Evolutionary conservation across 2,888 invertebrate species (phyloP).

Genomic region (Thalpophila matura): DNA sequence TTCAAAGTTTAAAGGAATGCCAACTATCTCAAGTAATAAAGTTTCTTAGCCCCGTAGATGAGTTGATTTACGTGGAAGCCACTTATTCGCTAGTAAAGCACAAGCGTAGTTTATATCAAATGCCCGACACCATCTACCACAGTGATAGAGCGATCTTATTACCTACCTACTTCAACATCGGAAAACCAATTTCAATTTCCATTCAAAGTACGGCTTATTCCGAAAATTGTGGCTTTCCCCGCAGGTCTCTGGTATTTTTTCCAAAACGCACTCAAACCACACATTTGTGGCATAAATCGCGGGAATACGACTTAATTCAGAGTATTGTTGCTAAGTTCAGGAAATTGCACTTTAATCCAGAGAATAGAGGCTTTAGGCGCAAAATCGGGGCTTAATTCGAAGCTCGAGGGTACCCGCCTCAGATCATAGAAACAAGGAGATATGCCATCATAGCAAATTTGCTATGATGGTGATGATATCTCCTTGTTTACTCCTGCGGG

Average conservation of each 20-base stretch:
- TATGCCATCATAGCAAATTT: too few relatives aligned
- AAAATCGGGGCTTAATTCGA: constrained; percentile 28
- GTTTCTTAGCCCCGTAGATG: too few relatives aligned
- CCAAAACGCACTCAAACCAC: constrained; percentile 26
- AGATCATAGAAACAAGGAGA: too few relatives aligned
- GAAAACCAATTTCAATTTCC: constrained; percentile 36
- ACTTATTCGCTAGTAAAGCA: too few relatives aligned
- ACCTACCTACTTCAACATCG: neutral
- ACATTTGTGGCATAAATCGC: constrained; percentile 46
- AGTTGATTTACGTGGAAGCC: too few relatives aligned
- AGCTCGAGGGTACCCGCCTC: constrained; percentile 23
- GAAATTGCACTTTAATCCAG: constrained; percentile 52
- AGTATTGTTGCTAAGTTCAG: constrained; percentile 41
- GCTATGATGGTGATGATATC: too few relatives aligned
- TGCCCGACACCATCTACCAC: constrained; percentile 8
- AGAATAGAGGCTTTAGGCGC: constrained; percentile 22
- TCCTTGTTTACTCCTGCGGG: too few relatives aligned
- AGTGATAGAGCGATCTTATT: constrained; percentile 26
- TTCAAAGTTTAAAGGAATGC: too few relatives aligned
- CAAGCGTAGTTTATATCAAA: too few relatives aligned
- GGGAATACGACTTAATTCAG: constrained; percentile 38
- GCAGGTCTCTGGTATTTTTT: constrained; percentile 31
- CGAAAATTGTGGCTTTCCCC: constrained; percentile 31
- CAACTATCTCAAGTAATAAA: too few relatives aligned
- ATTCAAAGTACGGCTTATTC: constrained; percentile 31